These are phyloP conservation scores for Chamaea fasciata DNA, from an alignment of 2,113 vertebrate species.

Conservation along the genomic window DNA sequence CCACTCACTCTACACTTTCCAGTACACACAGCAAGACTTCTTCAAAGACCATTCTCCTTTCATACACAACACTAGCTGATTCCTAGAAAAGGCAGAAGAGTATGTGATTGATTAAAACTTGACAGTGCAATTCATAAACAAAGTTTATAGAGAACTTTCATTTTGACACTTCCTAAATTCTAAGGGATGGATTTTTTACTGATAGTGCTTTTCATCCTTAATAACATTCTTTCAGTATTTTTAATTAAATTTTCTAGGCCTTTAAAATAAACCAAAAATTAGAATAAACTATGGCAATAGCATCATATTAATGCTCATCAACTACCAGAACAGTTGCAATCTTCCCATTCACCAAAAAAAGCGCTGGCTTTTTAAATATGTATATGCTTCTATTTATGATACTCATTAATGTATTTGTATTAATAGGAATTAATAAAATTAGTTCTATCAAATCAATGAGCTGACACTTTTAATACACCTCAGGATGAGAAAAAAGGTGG, in stretches of 20 bases:
- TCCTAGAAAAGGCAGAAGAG: not conserved
- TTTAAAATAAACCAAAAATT: not conserved
- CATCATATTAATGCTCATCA: not conserved
- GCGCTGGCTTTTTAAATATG: not conserved
- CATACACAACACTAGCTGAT: not conserved
- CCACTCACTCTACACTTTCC: not conserved
- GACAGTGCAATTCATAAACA: not conserved
- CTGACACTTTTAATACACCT: not conserved
- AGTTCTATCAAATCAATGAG: not conserved
- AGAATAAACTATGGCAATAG: not conserved
- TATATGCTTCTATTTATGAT: not conserved
- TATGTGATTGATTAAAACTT: not conserved
- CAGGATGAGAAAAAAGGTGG: not conserved
- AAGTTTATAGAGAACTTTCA: not conserved
- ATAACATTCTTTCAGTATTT: not conserved
- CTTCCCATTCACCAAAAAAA: not conserved
- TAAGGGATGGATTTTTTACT: not conserved
- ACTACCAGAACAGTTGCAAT: not conserved
- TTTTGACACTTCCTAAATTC: not conserved
- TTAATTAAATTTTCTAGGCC: not conserved
- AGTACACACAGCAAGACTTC: not conserved
- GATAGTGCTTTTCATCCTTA: not conserved
- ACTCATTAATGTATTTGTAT: not conserved
- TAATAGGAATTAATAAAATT: not conserved
- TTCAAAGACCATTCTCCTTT: not conserved